Percentiles rank a stretch among this genome's conserved stretches.
These are phyloP conservation scores for Pavo muticus DNA, from an alignment of 2,113 vertebrate genomes.

Conservation along the genomic window DNA sequence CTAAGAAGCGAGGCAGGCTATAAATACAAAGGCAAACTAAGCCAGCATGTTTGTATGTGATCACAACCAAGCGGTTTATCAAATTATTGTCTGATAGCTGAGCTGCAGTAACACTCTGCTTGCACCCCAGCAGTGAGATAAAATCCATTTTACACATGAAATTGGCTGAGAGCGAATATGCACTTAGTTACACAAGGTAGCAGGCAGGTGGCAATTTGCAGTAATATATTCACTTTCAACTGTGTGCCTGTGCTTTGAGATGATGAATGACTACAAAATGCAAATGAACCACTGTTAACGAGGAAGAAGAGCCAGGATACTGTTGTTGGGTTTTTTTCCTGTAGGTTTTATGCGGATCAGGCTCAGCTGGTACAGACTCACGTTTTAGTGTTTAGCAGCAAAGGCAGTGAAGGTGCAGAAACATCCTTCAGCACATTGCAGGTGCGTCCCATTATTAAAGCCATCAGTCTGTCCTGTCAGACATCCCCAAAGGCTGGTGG, in stretches of 20 bases:
- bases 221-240: not conserved
- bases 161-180: not conserved
- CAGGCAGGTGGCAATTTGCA: not conserved
- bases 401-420: not conserved
- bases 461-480: not conserved
- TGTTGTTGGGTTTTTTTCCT: not conserved
- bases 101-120: not conserved
- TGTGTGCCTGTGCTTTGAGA: not conserved
- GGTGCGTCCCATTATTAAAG: not conserved
- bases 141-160: not conserved
- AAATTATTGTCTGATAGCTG: not conserved
- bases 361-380: not conserved
- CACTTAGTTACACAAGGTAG: rapidly evolving
- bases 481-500: not conserved
- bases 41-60: not conserved
- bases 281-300: not conserved
- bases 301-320: not conserved
- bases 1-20: not conserved
- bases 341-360: not conserved
- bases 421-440: not conserved
- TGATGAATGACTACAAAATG: not conserved
- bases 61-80: not conserved
- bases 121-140: not conserved
- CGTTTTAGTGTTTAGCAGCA: not conserved
- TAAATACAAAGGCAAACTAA: not conserved